These are phyloP conservation scores for Aromia moschata DNA, from an alignment of 2,888 invertebrate genomes.

Conservation along the genomic window DNA sequence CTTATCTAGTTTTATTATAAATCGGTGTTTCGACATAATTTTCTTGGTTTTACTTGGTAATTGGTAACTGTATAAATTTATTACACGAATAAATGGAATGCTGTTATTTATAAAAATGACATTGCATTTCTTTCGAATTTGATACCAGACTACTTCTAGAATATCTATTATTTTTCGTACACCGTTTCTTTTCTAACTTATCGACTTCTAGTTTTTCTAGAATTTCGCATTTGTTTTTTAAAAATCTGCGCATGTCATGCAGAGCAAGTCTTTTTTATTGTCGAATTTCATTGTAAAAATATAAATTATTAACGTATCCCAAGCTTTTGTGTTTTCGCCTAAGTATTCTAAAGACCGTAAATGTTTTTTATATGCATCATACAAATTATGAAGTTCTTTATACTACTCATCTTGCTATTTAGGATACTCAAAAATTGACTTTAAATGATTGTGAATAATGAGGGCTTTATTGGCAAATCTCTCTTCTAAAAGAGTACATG, in stretches of 20 bases:
- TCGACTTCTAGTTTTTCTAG: constrained; percentile 22
- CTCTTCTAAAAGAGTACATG: constrained; percentile 2
- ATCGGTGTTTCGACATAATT: constrained; percentile 29
- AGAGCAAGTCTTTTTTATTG: constrained; percentile 19
- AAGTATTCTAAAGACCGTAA: constrained; percentile 12
- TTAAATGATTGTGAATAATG: constrained; percentile 15
- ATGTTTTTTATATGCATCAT: constrained; percentile 16
- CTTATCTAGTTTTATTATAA: no score
- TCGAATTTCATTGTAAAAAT: constrained; percentile 31
- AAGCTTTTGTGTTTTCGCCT: constrained; percentile 8
- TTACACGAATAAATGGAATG: constrained; percentile 23
- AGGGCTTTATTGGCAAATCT: constrained; percentile 7
- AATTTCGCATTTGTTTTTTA: constrained; percentile 23
- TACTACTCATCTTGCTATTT: constrained; percentile 8
- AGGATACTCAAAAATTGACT: no score
- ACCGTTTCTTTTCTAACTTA: constrained; percentile 9
- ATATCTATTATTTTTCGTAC: constrained; percentile 4
- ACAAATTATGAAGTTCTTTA: constrained; percentile 8
- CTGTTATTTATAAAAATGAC: no score
- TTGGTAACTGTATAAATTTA: constrained; percentile 22
- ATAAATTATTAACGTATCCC: constrained; percentile 30
- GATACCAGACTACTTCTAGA: no score
- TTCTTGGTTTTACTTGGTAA: constrained; percentile 17
- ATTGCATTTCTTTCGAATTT: no score
- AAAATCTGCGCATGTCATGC: constrained; percentile 24